A percentile compares a stretch with the other conserved stretches of the same genome.
Evolutionary conservation across 2,797 vertebrate species (phyloP).

Genomic region (Sebastes vulpes): DNA sequence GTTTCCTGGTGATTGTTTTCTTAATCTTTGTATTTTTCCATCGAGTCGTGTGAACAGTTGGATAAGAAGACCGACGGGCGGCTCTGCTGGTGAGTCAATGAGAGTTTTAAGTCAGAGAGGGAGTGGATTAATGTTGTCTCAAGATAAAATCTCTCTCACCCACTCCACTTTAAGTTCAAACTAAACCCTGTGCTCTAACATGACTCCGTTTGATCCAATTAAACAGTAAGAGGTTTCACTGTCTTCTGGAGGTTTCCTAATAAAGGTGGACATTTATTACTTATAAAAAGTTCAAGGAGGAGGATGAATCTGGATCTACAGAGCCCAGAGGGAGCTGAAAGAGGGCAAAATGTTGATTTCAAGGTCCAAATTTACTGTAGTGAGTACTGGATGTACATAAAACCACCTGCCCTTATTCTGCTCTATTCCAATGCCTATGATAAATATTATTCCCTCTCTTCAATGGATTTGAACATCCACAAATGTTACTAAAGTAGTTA

Average conservation of each 20-base stretch:
- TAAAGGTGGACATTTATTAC: constrained; percentile 1
- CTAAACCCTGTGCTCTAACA: neutral
- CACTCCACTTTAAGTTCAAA: constrained; percentile 6
- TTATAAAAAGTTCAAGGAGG: neutral
- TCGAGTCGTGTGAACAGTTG: neutral
- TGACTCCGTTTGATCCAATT: neutral
- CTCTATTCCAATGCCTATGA: neutral
- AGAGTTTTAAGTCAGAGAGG: neutral
- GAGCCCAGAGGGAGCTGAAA: neutral
- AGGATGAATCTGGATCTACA: neutral
- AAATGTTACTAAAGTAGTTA: neutral
- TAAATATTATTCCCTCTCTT: neutral
- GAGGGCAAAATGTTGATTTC: neutral
- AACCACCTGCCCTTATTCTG: neutral
- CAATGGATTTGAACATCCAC: neutral
- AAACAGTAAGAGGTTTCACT: neutral
- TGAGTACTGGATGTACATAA: neutral
- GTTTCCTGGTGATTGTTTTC: neutral
- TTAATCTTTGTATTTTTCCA: neutral
- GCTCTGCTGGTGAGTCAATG: neutral
- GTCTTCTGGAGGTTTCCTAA: neutral
- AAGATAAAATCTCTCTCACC: constrained; percentile 28
- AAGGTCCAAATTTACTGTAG: neutral
- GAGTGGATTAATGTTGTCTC: constrained; percentile 24
- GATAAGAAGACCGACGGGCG: neutral